Evolutionary conservation across 2,113 vertebrate species (phyloP).

Genomic region (Epinephelus fuscoguttatus): DNA sequence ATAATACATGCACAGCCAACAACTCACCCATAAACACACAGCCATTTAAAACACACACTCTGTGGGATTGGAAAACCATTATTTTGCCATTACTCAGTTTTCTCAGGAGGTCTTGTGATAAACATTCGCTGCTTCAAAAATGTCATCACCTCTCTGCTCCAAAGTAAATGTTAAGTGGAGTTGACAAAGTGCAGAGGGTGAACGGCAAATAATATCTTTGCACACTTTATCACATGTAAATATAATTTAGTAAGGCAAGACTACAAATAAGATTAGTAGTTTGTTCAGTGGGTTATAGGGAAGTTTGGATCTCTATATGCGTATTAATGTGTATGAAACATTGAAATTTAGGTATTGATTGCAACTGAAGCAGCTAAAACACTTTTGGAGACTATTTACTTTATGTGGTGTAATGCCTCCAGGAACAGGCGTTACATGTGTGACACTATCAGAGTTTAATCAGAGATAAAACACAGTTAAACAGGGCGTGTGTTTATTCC

Average conservation of each 20-base stretch:
- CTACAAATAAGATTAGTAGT: background rate
- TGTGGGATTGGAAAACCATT: constrained; percentile 44
- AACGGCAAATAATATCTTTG: background rate
- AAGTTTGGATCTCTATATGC: background rate
- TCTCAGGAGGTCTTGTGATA: constrained; percentile 44
- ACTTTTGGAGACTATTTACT: background rate
- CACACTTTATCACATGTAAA: constrained; percentile 9
- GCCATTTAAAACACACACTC: constrained; percentile 7
- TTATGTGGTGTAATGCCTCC: constrained; percentile 5
- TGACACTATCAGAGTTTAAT: constrained; percentile 42
- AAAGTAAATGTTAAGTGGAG: constrained; percentile 52
- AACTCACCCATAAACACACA: constrained; percentile 20
- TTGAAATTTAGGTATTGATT: background rate
- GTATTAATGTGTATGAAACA: background rate
- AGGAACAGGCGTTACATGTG: constrained; percentile 31
- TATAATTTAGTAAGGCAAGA: constrained; percentile 3
- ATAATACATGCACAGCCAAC: background rate
- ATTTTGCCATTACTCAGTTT: constrained; percentile 50
- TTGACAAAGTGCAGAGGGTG: constrained; percentile 13
- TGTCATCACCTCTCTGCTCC: constrained; percentile 50
- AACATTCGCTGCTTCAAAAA: constrained; percentile 48
- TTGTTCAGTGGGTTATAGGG: background rate
- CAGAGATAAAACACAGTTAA: constrained; percentile 23
- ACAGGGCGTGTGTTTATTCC: constrained; percentile 59
- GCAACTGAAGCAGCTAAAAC: background rate